Percentiles rank a stretch among this genome's conserved stretches.
Conservation (phyloP, 2,797 vertebrate species). For the Phalloptychus januarius region DNA sequence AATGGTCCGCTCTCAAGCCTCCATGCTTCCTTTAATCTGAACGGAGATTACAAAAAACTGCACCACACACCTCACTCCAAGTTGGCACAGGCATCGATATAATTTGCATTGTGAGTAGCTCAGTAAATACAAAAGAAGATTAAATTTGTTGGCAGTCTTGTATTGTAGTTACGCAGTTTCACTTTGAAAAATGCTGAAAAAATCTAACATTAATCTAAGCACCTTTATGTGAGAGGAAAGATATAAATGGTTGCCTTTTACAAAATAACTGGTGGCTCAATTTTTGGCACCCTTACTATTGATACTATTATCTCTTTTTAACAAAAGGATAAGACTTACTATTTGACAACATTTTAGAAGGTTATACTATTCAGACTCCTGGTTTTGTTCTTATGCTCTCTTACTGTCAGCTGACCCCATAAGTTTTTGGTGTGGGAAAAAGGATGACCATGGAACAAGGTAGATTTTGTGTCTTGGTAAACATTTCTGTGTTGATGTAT, state of each 20-base stretch:
- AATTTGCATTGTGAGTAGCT: conserved; percentile 82
- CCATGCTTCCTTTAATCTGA: conserved; percentile 69
- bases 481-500: too few relatives aligned
- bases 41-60: conserved; percentile 79
- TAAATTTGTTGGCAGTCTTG: not conserved
- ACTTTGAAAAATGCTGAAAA: not conserved
- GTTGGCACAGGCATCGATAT: conserved; percentile 75
- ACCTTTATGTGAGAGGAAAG: not conserved
- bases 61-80: conserved; percentile 53
- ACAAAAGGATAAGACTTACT: not conserved
- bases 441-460: not conserved
- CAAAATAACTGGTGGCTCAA: not conserved
- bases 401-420: not conserved
- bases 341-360: not conserved
- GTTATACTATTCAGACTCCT: not conserved
- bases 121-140: conserved; percentile 74
- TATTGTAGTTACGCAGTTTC: not conserved
- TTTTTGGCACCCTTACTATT: not conserved
- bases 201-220: not conserved
- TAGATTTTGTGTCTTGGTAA: too few relatives aligned
- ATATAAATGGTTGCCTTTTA: not conserved
- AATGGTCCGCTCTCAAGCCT: conserved; percentile 58
- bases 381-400: not conserved
- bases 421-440: not conserved
- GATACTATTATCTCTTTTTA: not conserved